phyloP scores from a whole-genome alignment of 2,113 vertebrate genomes.

The Fulmarus glacialis region DNA sequence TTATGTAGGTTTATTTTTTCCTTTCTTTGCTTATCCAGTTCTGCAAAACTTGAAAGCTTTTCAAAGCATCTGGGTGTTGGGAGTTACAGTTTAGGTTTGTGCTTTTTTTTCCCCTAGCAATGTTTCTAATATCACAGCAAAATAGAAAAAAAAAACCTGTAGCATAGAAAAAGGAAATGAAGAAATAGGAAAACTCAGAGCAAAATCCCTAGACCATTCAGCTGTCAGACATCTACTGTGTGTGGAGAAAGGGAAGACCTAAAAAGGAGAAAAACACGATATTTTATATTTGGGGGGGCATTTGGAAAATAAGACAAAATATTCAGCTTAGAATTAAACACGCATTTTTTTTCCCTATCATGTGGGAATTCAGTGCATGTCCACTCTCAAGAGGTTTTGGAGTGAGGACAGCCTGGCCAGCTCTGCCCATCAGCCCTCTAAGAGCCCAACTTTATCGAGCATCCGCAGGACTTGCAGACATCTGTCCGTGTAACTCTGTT shows the following conservation, averaged over 20 bases:
- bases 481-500: neutral
- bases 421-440: neutral
- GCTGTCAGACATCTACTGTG: neutral
- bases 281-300: neutral
- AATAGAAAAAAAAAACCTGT: neutral
- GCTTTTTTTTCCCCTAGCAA: neutral
- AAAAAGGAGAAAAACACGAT: neutral
- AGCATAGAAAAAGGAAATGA: conserved; percentile 20
- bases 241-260: neutral
- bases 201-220: conserved; percentile 16
- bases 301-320: neutral
- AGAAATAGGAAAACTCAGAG: conserved; percentile 13
- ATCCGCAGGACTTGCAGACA: neutral
- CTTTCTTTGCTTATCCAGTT: conserved; percentile 43
- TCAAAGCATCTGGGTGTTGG: conserved; percentile 34
- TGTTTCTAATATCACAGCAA: conserved; percentile 40
- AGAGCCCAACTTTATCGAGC: neutral
- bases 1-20: conserved; percentile 42
- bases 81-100: conserved; percentile 35
- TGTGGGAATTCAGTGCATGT: neutral
- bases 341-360: neutral
- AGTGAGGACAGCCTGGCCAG: neutral
- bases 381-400: neutral
- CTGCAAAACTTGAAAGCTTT: conserved; percentile 60
- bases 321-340: neutral